Percentiles rank a stretch among this genome's conserved stretches.
Evolutionary conservation across 1,140 invertebrate species (phyloP).

Genomic region (Stegodyphus mimosarum): DNA sequence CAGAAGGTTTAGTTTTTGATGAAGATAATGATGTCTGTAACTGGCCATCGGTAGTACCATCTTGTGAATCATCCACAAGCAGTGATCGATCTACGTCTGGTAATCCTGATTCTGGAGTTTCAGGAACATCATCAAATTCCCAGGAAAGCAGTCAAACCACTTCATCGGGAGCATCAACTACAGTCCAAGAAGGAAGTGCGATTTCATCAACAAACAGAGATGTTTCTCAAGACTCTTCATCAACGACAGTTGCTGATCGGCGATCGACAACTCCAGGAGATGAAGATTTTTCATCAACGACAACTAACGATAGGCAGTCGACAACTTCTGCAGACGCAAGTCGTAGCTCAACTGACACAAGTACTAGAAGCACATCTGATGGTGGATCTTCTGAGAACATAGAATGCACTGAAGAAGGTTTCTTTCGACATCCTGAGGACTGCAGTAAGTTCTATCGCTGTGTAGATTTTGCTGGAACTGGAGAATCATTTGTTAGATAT

Average conservation of each 20-base stretch:
- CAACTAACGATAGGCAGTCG: background rate
- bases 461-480: constrained; percentile 69
- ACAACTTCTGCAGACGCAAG: constrained; percentile 8
- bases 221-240: background rate
- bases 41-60: constrained; percentile 53
- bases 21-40: constrained; percentile 63
- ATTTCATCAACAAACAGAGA: background rate
- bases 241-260: background rate
- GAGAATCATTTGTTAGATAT: constrained; percentile 70
- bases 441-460: constrained; percentile 73
- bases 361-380: background rate
- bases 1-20: constrained; percentile 67
- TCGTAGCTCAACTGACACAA: background rate
- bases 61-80: constrained; percentile 63
- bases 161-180: background rate
- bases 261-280: background rate
- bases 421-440: constrained; percentile 74
- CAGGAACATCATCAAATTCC: background rate
- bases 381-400: constrained; percentile 4
- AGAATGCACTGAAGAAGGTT: constrained; percentile 74
- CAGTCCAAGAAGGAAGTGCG: background rate
- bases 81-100: background rate
- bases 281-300: background rate
- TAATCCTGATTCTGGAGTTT: background rate
- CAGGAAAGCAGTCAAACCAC: background rate